Base-by-base conservation (phyloP, 1,140 invertebrate species). In the Yoshiicerus persimilis region DNA sequence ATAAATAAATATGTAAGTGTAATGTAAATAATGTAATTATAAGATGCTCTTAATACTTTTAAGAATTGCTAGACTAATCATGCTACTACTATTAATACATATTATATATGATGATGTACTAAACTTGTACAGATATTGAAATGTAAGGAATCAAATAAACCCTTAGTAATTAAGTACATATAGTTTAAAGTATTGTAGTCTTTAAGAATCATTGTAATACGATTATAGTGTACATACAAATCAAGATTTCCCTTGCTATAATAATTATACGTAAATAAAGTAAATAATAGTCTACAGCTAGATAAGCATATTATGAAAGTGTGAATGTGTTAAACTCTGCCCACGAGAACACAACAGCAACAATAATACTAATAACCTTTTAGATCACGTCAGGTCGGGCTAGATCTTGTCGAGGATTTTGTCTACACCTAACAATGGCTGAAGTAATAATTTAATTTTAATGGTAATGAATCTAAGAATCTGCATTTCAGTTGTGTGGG, bases 141-240 rank as follows among this genome's bases (percentile, higher is more conserved):
- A 56, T 56, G 75, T 80, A 80, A 20, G 32, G 75, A 34, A 36
- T 30, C n/a, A 38, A 64, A 64, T 75, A 75, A 80, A 38, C 32
- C 75, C 32, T 36, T 80, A 80, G 30, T 70, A 30, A 70, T 30
- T n/a, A 36, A 34, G 70, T n/a, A n/a, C 47, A 16, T 56, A 56
- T 56, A 56, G 47, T 56, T 56, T 56, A 56, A 16, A 56, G n/a
- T 56, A 56, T 38, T 36, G 75, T 36, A 80, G 34, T 80, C 20
- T 4, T 27, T 80, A 80, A 80, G 75, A 80, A 80, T 80, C 75
- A 80, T 80, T 80, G 75, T 80, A 80, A 80, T 80, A 80, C 75
- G 75, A 80, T 38, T 38, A 32, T 80, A 80, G n/a, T 80, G 75
- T 80, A 80, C 8, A 80, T 36, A 80, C 30, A 34, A 80, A 80